phyloP scores from a whole-genome alignment of 1,140 invertebrate species.

The Drosophila kohkoa region DNA sequence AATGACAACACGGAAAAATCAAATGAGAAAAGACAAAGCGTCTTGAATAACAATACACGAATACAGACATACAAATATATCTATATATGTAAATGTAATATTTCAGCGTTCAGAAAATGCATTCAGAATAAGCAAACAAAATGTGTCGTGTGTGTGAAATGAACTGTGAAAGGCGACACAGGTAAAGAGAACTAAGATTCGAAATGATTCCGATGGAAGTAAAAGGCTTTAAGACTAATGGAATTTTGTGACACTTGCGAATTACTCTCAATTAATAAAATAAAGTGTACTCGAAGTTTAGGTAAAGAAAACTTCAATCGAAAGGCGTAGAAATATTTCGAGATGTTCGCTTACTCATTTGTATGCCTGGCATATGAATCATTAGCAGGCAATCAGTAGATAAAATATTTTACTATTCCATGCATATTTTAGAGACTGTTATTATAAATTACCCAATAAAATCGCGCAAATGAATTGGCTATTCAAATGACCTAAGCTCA shows the following conservation, averaged over 20 bases:
- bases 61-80: background rate
- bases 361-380: constrained; percentile 4
- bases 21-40: constrained; percentile 40
- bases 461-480: background rate
- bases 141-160: constrained; percentile 23
- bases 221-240: background rate
- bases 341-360: background rate
- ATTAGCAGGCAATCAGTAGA: constrained; percentile 3
- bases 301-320: no score
- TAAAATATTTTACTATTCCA: constrained; percentile 4
- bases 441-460: constrained; percentile 9
- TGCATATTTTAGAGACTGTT: background rate
- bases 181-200: constrained; percentile 28
- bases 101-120: constrained; percentile 64
- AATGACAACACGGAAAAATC: constrained; percentile 51
- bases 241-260: constrained; percentile 18
- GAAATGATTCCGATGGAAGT: background rate
- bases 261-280: constrained; percentile 4
- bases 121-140: constrained; percentile 62
- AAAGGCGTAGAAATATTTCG: no score
- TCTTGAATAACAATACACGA: constrained; percentile 67
- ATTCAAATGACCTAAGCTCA: background rate
- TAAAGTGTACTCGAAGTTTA: no score
- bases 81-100: constrained; percentile 10
- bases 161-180: constrained; percentile 23